Conservation (phyloP, 2,113 vertebrate genomes). For the Calidris pygmaea region DNA sequence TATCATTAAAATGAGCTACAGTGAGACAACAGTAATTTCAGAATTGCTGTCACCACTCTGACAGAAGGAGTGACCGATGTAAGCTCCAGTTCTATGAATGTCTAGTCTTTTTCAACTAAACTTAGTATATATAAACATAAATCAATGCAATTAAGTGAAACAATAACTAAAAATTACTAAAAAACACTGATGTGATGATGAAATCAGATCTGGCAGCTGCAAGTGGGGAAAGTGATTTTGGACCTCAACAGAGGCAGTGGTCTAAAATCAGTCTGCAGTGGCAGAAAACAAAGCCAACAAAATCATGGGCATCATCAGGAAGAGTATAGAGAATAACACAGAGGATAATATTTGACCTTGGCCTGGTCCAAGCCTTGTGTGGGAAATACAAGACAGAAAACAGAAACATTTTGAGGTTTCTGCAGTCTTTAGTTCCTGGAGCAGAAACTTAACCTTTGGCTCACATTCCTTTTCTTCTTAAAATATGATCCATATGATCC, state of each 20-base stretch:
- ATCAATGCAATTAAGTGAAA: background rate
- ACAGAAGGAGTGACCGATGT: background rate
- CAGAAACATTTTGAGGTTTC: background rate
- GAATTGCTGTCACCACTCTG: background rate
- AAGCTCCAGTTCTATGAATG: background rate
- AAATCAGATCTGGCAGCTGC: background rate
- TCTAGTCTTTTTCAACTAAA: background rate
- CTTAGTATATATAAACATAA: background rate
- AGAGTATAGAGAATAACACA: background rate
- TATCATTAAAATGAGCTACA: background rate
- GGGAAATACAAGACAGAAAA: background rate
- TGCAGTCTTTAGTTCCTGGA: background rate
- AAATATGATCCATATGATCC: background rate
- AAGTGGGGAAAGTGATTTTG: background rate
- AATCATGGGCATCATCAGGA: background rate
- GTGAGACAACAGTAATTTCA: background rate
- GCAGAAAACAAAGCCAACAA: background rate
- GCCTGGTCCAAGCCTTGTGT: background rate
- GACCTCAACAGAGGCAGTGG: background rate
- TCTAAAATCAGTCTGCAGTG: background rate
- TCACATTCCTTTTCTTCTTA: background rate
- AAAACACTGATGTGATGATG: background rate
- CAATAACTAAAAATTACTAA: background rate
- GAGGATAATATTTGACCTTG: background rate
- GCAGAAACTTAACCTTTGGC: background rate